Evolutionary conservation across 2,888 invertebrate species (phyloP), one percentile per base, ranked within the genome.

Genomic region (Polymixis flavicincta): DNA sequence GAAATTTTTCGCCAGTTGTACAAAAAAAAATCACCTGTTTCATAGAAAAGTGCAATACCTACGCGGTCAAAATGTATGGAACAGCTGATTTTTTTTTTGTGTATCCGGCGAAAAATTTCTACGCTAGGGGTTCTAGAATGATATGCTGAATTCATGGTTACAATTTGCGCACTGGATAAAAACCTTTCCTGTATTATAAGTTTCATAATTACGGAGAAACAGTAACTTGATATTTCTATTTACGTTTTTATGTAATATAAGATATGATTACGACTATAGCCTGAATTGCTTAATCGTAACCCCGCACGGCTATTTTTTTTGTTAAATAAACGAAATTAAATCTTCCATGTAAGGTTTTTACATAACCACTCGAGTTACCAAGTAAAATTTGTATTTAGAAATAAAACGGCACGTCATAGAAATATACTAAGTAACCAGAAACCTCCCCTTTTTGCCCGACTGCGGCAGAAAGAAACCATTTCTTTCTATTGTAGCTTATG

Each of bases 221-320:
- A 0, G 60, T 45, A 66, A 78, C 45, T 45, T 32, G 82, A 78
- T 78, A 82, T 76, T 82, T 25, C 54, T 50, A 60, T 78, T 76
- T 25, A 61, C 50, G 28, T 17, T 65, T 45, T 78, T 66, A 78
- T 61, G 42, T 66, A 78, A 78, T 22, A 9, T 0, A 11, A 66
- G 54, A 74, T 55, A 25, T 45, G 25, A 32, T 32, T 32, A 32
- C 32, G n/a, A n/a, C n/a, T n/a, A n/a, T n/a, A n/a, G n/a, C n/a
- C n/a, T n/a, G n/a, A n/a, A n/a, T n/a, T n/a, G n/a, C n/a, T n/a
- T n/a, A n/a, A n/a, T n/a, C n/a, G n/a, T n/a, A n/a, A n/a, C n/a
- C n/a, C n/a, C n/a, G 32, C 32, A 32, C 32, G 32, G 32, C 32
- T 32, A 32, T 32, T 32, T 32, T 76, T 25, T 82, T 82, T 52